These are phyloP conservation scores for Sinodicranocentrus sp. DNA, from an alignment of 2,888 invertebrate genomes.

Conservation along the genomic window DNA sequence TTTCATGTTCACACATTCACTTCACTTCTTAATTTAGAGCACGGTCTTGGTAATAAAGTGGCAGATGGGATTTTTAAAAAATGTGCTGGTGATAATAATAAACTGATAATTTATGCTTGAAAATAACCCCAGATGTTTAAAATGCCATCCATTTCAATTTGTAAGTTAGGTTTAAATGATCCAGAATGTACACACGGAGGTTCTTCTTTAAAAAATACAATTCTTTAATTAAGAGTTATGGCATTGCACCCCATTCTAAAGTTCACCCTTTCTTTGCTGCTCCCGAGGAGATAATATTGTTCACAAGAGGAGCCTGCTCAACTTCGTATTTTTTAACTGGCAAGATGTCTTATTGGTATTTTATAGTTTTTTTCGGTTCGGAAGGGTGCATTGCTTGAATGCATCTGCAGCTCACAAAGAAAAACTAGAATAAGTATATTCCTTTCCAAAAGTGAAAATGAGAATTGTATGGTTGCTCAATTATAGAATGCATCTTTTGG, in stretches of 20 bases:
- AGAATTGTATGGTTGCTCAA: constrained; percentile 48
- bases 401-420: background rate
- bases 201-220: constrained; percentile 25
- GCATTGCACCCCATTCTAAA: constrained; percentile 38
- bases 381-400: constrained; percentile 29
- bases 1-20: constrained; percentile 28
- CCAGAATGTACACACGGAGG: constrained; percentile 26
- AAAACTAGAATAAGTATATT: background rate
- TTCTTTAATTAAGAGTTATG: constrained; percentile 65
- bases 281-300: background rate
- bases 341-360: constrained; percentile 29
- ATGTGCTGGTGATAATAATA: constrained; percentile 41
- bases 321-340: constrained; percentile 3
- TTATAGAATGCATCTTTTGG: constrained; percentile 10
- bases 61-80: background rate
- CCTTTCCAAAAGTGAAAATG: constrained; percentile 23
- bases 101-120: constrained; percentile 52
- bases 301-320: background rate
- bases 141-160: constrained; percentile 67
- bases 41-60: too few relatives aligned
- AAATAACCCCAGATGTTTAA: constrained; percentile 66
- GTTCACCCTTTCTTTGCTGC: constrained; percentile 44
- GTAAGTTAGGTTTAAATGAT: constrained; percentile 57
- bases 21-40: background rate
- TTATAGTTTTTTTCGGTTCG: constrained; percentile 13